Evolutionary conservation across 2,113 vertebrate genomes (phyloP).

Genomic region (Scomber scombrus): DNA sequence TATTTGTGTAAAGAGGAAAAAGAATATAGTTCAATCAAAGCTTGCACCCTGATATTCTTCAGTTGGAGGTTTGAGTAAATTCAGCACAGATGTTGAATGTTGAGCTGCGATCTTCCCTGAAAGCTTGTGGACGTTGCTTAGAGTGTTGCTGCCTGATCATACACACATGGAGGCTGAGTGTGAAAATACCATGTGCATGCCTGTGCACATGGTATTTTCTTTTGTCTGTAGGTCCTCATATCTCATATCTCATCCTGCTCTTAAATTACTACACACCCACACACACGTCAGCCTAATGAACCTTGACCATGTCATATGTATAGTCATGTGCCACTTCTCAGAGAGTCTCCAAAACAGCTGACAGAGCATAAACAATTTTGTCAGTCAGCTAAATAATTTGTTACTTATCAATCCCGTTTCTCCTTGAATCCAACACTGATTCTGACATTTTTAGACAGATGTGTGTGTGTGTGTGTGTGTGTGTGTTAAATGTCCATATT

Average conservation of each 20-base stretch:
- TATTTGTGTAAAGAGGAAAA: constrained; percentile 26
- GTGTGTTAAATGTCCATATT: neutral
- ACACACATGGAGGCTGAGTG: neutral
- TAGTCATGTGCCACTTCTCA: constrained; percentile 41
- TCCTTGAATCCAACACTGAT: neutral
- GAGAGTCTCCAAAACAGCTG: constrained; percentile 22
- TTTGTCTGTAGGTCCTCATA: neutral
- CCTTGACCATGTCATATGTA: constrained; percentile 37
- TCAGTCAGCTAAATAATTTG: constrained; percentile 58
- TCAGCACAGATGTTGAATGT: neutral
- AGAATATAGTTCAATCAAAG: neutral
- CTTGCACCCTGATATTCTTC: neutral
- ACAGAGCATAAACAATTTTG: constrained; percentile 3
- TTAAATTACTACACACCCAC: neutral
- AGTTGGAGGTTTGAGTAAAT: neutral
- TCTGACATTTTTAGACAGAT: neutral
- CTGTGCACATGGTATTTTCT: neutral
- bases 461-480: neutral
- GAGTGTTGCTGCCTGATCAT: constrained; percentile 1
- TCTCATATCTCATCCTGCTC: neutral
- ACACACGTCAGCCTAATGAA: neutral
- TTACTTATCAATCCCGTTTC: constrained; percentile 11
- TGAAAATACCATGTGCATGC: neutral
- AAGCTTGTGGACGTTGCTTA: neutral
- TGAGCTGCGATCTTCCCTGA: neutral